Conservation (phyloP, 2,888 invertebrate genomes). For the Parnassius mnemosyne region DNA sequence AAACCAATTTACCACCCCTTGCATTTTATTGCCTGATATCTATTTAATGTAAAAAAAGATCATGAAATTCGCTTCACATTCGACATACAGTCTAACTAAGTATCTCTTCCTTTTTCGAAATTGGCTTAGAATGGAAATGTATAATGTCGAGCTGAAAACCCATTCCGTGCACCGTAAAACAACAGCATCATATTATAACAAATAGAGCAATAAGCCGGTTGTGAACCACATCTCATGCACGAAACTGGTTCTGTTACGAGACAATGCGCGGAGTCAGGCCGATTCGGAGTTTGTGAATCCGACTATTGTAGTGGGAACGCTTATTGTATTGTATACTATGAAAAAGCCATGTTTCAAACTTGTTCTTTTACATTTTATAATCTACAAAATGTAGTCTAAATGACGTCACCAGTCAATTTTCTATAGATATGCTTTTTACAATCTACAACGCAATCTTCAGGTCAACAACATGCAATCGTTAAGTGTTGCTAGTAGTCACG, state of each 20-base stretch:
- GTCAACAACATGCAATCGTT: conserved; percentile 23
- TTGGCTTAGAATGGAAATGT: conserved; percentile 38
- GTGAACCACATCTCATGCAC: conserved; percentile 54
- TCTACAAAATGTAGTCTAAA: conserved; percentile 14
- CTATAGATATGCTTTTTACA: conserved; percentile 19
- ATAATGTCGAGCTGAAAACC: conserved; percentile 39
- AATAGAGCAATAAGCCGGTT: conserved; percentile 60
- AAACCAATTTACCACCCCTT: too few relatives aligned
- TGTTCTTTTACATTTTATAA: conserved; percentile 13
- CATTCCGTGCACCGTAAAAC: conserved; percentile 60
- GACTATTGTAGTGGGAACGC: conserved; percentile 28
- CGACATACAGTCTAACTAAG: too few relatives aligned
- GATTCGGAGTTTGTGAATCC: conserved; percentile 41
- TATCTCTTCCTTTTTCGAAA: too few relatives aligned
- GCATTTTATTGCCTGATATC: too few relatives aligned
- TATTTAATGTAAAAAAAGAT: too few relatives aligned
- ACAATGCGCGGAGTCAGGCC: conserved; percentile 50
- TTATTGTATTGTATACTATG: conserved; percentile 27
- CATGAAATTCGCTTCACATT: too few relatives aligned
- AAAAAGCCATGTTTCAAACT: conserved; percentile 32
- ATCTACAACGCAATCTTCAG: conserved; percentile 21
- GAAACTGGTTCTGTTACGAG: conserved; percentile 60
- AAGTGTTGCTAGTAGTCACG: conserved; percentile 20
- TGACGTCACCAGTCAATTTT: conserved; percentile 11
- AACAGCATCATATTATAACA: conserved; percentile 56